These are phyloP conservation scores for Turdus rufiventris DNA, from an alignment of 2,113 vertebrate species.

Conservation along the genomic window DNA sequence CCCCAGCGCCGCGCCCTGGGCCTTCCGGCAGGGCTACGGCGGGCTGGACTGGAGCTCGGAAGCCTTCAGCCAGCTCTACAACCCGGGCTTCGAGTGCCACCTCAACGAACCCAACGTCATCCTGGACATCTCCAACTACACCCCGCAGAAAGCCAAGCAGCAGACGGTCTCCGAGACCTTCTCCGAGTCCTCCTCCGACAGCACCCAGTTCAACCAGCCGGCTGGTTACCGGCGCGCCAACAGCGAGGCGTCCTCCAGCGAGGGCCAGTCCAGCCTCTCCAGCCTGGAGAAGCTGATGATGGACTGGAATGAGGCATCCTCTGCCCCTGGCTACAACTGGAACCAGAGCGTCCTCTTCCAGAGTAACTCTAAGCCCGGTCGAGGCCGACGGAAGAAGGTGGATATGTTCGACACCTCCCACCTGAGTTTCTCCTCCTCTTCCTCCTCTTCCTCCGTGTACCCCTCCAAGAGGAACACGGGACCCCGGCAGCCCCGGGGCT, in stretches of 20 bases:
- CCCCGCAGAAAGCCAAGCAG: conserved; percentile 96
- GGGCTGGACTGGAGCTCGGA: conserved; percentile 85
- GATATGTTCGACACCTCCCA: conserved; percentile 85
- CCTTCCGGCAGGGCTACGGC: conserved; percentile 86
- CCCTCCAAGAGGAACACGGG: conserved; percentile 85
- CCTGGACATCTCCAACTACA: conserved; percentile 98
- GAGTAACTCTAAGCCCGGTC: conserved; percentile 88
- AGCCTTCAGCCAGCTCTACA: conserved; percentile 87
- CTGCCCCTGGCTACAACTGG: conserved; percentile 94
- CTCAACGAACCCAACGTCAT: conserved; percentile 95
- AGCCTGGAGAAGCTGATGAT: conserved; percentile 98
- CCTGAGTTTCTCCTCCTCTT: conserved; percentile 81
- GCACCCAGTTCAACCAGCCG: conserved; percentile 88
- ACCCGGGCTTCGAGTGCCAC: conserved; percentile 87
- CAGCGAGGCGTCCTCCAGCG: conserved; percentile 78
- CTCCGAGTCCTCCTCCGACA: conserved; percentile 94
- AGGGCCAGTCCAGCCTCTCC: conserved; percentile 93
- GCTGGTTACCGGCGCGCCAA: conserved; percentile 82
- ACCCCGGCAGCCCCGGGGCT: conserved; percentile 85
- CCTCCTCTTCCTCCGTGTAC: conserved; percentile 86
- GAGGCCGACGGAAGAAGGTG: conserved; percentile 91
- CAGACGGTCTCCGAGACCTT: conserved; percentile 88
- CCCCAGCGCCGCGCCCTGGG: conserved; percentile 83
- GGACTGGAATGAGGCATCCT: conserved; percentile 96
- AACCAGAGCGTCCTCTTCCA: conserved; percentile 98